Evolutionary conservation across 30 jellyfish, hydroid and myxozoan genomes (phyloP).

Genomic region (Hydractinia symbiolongicarpus): DNA sequence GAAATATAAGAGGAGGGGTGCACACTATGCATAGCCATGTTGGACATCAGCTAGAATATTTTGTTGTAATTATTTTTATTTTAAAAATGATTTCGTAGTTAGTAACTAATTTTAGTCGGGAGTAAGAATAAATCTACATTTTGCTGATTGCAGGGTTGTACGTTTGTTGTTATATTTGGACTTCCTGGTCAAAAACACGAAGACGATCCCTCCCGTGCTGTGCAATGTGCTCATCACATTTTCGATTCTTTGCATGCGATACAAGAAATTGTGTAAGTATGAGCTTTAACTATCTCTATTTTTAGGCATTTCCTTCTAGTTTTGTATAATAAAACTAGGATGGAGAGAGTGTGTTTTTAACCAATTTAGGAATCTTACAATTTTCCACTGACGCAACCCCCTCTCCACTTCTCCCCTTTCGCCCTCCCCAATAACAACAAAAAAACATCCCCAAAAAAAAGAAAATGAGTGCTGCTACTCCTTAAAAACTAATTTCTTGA

Average conservation of each 20-base stretch:
- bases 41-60: too few species aligned
- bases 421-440: not conserved
- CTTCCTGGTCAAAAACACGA: conserved; percentile 88
- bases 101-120: too few species aligned
- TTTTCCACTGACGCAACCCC: not conserved
- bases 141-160: conserved; percentile 60
- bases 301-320: too few species aligned
- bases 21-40: too few species aligned
- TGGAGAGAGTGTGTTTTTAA: too few species aligned
- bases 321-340: too few species aligned
- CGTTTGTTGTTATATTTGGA: conserved; percentile 83
- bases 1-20: too few species aligned
- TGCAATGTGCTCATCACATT: conserved; percentile 54
- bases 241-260: conserved; percentile 73
- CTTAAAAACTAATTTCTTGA: not conserved
- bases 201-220: conserved; percentile 78
- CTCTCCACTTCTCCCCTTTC: not conserved
- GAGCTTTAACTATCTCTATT: not conserved
- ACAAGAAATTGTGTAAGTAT: conserved; percentile 62
- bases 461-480: not conserved
- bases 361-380: not conserved
- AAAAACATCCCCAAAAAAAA: not conserved
- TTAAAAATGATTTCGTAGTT: too few species aligned
- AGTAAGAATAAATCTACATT: too few species aligned
- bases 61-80: too few species aligned